phyloP scores from a whole-genome alignment of 2,113 vertebrate species.

The Budorcas taxicolor region DNA sequence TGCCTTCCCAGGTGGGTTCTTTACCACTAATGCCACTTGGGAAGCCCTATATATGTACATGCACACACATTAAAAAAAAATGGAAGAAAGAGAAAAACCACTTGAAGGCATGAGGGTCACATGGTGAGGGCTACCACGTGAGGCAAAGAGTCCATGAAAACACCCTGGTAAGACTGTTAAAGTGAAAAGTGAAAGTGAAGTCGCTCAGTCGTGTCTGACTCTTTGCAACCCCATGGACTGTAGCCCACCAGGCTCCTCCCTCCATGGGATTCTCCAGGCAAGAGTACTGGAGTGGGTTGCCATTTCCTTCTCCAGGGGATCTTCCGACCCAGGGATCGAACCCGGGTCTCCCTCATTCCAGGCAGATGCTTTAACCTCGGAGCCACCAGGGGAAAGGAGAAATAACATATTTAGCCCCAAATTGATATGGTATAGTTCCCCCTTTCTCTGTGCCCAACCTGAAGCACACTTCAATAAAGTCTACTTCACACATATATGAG shows the following conservation, averaged over 20 bases:
- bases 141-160: background rate
- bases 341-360: too few species aligned
- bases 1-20: background rate
- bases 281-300: too few species aligned
- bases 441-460: background rate
- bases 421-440: background rate
- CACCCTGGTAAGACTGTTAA: too few species aligned
- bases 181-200: too few species aligned
- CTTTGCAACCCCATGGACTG: too few species aligned
- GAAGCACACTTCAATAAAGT: background rate
- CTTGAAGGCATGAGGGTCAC: background rate
- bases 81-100: background rate
- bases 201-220: too few species aligned
- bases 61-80: background rate
- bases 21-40: background rate
- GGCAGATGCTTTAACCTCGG: too few species aligned
- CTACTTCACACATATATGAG: background rate
- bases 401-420: background rate
- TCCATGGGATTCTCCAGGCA: too few species aligned
- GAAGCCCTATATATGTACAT: background rate
- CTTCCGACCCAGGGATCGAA: too few species aligned
- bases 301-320: too few species aligned
- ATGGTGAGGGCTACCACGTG: accelerated
- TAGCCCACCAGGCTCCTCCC: too few species aligned
- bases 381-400: background rate